These are phyloP conservation scores for Actinemys pallida DNA, from an alignment of 2,113 vertebrate genomes.

Conservation along the genomic window DNA sequence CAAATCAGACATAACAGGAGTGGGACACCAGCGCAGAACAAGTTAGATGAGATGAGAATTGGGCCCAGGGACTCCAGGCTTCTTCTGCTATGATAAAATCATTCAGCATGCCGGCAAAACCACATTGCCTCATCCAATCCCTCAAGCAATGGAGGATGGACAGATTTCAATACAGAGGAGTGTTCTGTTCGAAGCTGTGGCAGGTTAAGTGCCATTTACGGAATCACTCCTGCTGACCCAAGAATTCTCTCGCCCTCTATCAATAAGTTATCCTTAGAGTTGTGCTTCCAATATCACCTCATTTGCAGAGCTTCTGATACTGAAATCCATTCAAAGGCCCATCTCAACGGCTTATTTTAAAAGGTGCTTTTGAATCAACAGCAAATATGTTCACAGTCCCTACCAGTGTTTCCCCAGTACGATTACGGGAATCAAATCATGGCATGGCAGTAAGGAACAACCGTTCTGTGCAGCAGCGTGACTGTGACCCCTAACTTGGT, in stretches of 20 bases:
- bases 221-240: not conserved
- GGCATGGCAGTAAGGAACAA: rapidly evolving
- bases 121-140: rapidly evolving
- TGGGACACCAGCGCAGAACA: not conserved
- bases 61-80: not conserved
- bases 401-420: not conserved
- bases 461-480: rapidly evolving
- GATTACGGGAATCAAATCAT: rapidly evolving
- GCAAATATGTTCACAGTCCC: not conserved
- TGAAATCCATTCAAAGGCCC: not conserved
- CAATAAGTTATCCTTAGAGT: not conserved
- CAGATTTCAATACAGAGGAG: too few relatives aligned
- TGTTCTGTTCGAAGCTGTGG: rapidly evolving
- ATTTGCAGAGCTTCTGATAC: not conserved
- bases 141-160: not conserved
- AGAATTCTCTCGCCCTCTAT: too few relatives aligned
- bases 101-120: not conserved
- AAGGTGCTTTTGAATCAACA: not conserved
- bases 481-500: not conserved
- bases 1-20: not conserved
- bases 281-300: not conserved
- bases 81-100: rapidly evolving
- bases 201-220: not conserved
- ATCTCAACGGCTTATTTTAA: not conserved
- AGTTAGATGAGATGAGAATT: rapidly evolving